Percentiles rank a stretch among this genome's conserved stretches.
Conservation (phyloP, 2,888 invertebrate genomes). For the Incurvaria masculella region DNA sequence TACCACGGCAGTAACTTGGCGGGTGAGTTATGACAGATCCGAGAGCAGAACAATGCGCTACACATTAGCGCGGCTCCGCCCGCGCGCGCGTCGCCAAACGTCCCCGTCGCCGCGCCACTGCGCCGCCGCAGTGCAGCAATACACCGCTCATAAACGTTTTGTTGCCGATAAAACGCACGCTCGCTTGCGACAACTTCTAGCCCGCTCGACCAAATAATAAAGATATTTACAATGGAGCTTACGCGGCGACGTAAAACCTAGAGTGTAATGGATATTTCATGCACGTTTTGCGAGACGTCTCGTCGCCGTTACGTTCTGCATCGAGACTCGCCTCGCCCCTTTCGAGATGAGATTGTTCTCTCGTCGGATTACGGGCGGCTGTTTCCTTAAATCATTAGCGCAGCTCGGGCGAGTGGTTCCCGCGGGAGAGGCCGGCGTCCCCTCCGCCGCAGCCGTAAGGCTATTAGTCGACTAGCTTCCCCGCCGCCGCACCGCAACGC, state of each 20-base stretch:
- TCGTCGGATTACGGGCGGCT: not conserved
- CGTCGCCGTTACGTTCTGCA: not conserved
- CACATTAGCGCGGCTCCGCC: not conserved
- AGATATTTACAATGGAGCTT: conserved; percentile 4
- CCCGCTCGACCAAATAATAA: conserved; percentile 2
- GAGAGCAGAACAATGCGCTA: too few relatives aligned
- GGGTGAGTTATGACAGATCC: not conserved
- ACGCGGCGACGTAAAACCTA: not conserved
- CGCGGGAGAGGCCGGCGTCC: not conserved
- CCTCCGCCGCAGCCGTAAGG: not conserved
- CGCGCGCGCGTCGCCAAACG: too few relatives aligned
- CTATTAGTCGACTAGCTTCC: not conserved
- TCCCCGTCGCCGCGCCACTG: too few relatives aligned
- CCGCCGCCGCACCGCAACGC: too few relatives aligned
- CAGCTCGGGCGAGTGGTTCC: not conserved
- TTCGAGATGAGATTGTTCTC: not conserved
- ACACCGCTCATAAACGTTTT: conserved; percentile 2
- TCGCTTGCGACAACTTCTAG: conserved; percentile 1
- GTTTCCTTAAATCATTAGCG: not conserved
- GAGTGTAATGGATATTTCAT: conserved; percentile 3
- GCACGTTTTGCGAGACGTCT: conserved; percentile 1
- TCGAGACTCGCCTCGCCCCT: not conserved
- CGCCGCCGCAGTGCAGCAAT: not conserved
- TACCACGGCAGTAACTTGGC: not conserved
- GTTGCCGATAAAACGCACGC: conserved; percentile 2